A percentile compares a stretch with the other conserved stretches of the same genome.
These are phyloP conservation scores for Sminthurides aquaticus DNA, from an alignment of 2,888 invertebrate species.

Conservation along the genomic window DNA sequence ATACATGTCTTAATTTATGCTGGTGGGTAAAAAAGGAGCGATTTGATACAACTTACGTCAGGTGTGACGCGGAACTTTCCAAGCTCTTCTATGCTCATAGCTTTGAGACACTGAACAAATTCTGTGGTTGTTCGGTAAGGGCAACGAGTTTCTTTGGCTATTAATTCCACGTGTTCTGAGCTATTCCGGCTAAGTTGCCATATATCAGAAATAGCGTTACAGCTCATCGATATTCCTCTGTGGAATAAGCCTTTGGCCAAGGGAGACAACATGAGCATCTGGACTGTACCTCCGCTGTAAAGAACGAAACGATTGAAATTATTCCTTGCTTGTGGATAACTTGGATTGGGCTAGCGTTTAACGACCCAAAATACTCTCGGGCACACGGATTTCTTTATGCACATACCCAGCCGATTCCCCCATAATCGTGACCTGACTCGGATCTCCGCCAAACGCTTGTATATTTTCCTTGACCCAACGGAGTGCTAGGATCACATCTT, in stretches of 20 bases:
- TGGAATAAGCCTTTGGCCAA: constrained; percentile 3
- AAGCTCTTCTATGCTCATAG: neutral
- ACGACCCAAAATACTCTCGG: neutral
- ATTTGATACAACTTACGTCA: constrained; percentile 1
- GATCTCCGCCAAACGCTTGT: constrained; percentile 9
- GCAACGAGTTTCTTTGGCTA: constrained; percentile 1
- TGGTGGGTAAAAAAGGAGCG: too few relatives aligned
- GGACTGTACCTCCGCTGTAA: constrained; percentile 4
- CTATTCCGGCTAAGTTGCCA: constrained; percentile 9
- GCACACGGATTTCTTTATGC: neutral
- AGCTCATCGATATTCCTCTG: neutral
- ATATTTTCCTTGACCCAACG: constrained; percentile 10
- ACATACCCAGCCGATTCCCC: constrained; percentile 9
- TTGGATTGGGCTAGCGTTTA: too few relatives aligned
- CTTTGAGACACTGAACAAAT: neutral
- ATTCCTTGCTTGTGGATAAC: too few relatives aligned
- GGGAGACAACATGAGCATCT: constrained; percentile 1
- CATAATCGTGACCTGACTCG: constrained; percentile 10
- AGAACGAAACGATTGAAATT: too few relatives aligned
- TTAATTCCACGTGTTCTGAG: constrained; percentile 2
- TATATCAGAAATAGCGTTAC: constrained; percentile 2
- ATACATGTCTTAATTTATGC: too few relatives aligned
- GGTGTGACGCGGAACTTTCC: neutral
- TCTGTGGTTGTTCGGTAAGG: neutral
- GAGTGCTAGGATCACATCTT: constrained; percentile 4